A percentile compares a stretch with the other conserved stretches of the same genome.
phyloP scores from a whole-genome alignment of 23 tunicate species.

The Pegea sp. region DNA sequence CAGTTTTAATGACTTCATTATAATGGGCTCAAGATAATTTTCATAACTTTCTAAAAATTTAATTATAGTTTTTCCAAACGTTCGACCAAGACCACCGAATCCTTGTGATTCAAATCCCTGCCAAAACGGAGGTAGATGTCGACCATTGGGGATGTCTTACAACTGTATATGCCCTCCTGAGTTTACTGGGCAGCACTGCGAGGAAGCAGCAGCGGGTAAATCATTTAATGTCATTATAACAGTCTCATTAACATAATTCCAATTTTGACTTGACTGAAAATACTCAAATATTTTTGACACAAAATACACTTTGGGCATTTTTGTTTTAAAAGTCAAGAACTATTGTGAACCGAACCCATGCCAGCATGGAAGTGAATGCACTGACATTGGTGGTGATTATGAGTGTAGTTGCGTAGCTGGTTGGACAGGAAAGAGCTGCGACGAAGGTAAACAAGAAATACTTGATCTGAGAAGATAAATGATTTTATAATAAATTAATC shows the following conservation, averaged over 20 bases:
- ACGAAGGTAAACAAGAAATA: conserved; percentile 30
- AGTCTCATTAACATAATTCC: too few species aligned
- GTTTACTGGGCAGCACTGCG: conserved; percentile 60
- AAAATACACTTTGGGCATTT: not conserved
- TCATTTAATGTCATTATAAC: too few species aligned
- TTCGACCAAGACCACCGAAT: conserved; percentile 6
- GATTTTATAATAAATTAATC: too few species aligned
- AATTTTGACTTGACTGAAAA: too few species aligned
- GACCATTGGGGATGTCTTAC: conserved; percentile 2
- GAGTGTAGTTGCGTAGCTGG: conserved; percentile 45
- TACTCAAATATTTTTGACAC: not conserved
- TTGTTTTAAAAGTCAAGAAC: conserved; percentile 4
- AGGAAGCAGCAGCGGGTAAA: conserved; percentile 10
- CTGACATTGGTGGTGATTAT: conserved; percentile 29
- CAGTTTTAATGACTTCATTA: too few species aligned
- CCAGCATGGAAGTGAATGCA: conserved; percentile 31
- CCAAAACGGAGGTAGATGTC: conserved; percentile 60
- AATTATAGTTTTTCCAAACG: not conserved
- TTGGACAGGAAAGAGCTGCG: conserved; percentile 43
- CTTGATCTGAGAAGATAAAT: too few species aligned
- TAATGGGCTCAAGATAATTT: too few species aligned
- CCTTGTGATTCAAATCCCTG: conserved; percentile 66
- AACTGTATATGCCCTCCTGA: conserved; percentile 41
- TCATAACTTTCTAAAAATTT: too few species aligned
- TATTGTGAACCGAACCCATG: conserved; percentile 64